phyloP scores from a whole-genome alignment of 2,113 vertebrate species.

The Chaetorhynchus papuensis region DNA sequence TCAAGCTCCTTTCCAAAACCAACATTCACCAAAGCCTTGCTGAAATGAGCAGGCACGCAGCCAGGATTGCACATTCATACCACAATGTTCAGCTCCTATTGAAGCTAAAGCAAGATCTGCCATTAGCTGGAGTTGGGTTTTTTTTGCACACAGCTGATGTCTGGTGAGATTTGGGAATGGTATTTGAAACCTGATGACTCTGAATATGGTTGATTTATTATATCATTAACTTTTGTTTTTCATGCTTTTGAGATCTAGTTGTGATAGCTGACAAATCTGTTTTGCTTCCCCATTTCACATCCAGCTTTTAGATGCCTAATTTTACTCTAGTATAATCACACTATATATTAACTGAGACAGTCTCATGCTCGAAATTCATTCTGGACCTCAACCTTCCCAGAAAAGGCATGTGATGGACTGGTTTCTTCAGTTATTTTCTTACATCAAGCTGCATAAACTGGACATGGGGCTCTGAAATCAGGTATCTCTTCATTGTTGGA shows the following conservation, averaged over 20 bases:
- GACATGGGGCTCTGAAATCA: neutral
- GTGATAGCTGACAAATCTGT: neutral
- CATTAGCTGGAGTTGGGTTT: neutral
- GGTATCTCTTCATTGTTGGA: neutral
- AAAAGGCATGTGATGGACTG: neutral
- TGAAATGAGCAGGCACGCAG: neutral
- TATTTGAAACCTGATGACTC: neutral
- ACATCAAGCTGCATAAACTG: neutral
- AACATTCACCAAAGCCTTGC: neutral
- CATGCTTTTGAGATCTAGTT: neutral
- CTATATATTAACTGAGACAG: neutral
- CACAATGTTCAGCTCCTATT: neutral
- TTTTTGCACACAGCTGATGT: neutral
- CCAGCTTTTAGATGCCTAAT: neutral
- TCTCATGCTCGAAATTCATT: neutral
- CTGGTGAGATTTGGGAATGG: neutral
- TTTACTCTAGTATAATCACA: neutral
- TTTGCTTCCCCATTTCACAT: neutral
- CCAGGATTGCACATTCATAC: neutral
- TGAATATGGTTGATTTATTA: neutral
- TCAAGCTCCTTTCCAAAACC: conserved; percentile 23
- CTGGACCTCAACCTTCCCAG: neutral
- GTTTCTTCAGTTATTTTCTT: neutral
- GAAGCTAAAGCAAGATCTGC: neutral
- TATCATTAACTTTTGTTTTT: neutral